Percentiles rank a stretch among this genome's conserved stretches.
phyloP scores from a whole-genome alignment of 2,797 vertebrate genomes.

The Clarias fuscus region DNA sequence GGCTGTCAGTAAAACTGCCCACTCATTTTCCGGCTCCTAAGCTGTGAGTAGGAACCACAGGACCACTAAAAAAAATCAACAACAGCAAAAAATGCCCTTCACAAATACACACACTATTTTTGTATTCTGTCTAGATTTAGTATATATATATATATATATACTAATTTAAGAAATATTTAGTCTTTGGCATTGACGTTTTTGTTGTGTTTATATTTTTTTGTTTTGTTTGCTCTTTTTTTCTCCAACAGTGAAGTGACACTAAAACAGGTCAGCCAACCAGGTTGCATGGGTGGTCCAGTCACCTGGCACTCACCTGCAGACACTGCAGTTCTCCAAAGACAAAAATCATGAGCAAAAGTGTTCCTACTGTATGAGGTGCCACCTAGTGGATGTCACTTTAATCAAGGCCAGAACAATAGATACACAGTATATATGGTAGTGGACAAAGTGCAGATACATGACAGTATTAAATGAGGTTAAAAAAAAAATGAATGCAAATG shows the following conservation, averaged over 20 bases:
- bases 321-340: not conserved
- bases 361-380: not conserved
- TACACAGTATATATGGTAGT: not conserved
- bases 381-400: not conserved
- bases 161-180: too few relatives aligned
- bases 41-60: constrained; percentile 25
- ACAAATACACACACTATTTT: not conserved
- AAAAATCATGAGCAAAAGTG: not conserved
- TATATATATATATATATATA: not conserved
- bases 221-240: not conserved
- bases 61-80: constrained; percentile 4
- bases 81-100: not conserved
- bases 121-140: not conserved
- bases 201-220: not conserved
- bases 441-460: not conserved
- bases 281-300: not conserved
- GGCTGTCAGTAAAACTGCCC: constrained; percentile 42
- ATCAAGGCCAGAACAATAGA: not conserved
- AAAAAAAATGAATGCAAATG: not conserved
- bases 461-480: not conserved
- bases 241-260: not conserved
- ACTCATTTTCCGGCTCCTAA: constrained; percentile 33
- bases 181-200: not conserved
- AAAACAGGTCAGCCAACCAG: not conserved
- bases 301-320: not conserved